These are phyloP conservation scores for Limenitis camilla DNA, from an alignment of 2,888 invertebrate genomes.

Conservation along the genomic window DNA sequence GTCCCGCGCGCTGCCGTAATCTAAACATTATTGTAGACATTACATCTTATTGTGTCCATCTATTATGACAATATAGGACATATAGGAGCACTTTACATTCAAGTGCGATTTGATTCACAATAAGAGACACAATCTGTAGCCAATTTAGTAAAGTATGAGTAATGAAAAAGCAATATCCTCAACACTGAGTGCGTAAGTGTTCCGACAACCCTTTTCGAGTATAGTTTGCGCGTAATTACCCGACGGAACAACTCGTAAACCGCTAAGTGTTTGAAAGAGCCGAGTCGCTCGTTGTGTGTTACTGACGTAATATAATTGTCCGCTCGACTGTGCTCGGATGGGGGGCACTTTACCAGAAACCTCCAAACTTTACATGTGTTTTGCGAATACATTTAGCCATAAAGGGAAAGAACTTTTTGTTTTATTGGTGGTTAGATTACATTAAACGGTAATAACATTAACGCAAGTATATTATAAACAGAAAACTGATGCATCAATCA, in stretches of 20 bases:
- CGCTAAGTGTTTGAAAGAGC: slow-evolving; percentile 16
- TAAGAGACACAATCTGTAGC: neutral
- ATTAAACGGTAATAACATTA: too few relatives aligned
- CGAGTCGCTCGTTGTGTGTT: neutral
- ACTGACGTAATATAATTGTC: neutral
- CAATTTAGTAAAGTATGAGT: neutral
- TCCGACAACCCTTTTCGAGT: neutral
- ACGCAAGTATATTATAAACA: too few relatives aligned
- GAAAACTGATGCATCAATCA: too few relatives aligned
- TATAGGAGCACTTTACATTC: neutral
- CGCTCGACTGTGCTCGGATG: too few relatives aligned
- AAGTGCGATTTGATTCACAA: neutral
- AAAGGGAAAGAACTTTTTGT: too few relatives aligned
- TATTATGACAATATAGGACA: neutral
- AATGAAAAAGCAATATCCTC: neutral
- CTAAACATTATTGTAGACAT: slow-evolving; percentile 22
- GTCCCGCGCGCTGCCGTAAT: slow-evolving; percentile 39
- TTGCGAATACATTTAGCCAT: neutral
- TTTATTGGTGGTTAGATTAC: too few relatives aligned
- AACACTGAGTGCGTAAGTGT: slow-evolving; percentile 6
- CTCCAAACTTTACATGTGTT: neutral
- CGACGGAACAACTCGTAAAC: slow-evolving; percentile 20
- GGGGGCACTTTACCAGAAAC: too few relatives aligned
- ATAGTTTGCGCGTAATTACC: slow-evolving; percentile 16
- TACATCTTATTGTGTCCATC: neutral